Conservation (phyloP, 2,797 vertebrate species). For the Chromis chromis region DNA sequence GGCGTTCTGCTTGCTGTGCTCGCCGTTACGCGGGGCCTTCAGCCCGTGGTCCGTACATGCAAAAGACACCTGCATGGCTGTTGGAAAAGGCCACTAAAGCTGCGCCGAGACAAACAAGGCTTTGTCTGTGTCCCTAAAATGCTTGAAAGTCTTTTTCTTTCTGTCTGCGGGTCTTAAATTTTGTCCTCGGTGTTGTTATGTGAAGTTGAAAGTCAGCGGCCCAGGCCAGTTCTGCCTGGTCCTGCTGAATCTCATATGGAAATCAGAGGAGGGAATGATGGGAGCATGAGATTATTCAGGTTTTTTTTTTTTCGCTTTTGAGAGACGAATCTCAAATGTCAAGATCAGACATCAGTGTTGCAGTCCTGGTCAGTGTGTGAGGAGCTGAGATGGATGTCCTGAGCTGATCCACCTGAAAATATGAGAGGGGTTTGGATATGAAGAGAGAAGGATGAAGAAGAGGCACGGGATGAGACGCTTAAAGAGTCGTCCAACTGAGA, state of each 20-base stretch:
- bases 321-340: conserved; percentile 32
- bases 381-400: conserved; percentile 48
- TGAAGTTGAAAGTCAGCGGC: conserved; percentile 43
- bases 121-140: conserved; percentile 16
- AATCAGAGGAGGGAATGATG: conserved; percentile 23
- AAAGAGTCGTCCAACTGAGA: conserved; percentile 33
- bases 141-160: conserved; percentile 8
- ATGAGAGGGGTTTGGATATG: conserved; percentile 68
- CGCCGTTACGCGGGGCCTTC: conserved; percentile 92
- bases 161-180: background rate
- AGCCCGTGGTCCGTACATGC: conserved; percentile 97
- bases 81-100: conserved; percentile 35
- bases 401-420: conserved; percentile 68
- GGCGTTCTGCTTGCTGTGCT: conserved; percentile 96
- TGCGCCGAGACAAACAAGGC: conserved; percentile 31
- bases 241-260: conserved; percentile 56
- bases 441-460: conserved; percentile 63
- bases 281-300: conserved; percentile 18
- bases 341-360: conserved; percentile 39
- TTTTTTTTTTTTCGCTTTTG: background rate
- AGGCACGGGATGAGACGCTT: conserved; percentile 54
- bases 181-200: conserved; percentile 8
- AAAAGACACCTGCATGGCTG: conserved; percentile 98
- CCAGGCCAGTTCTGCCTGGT: conserved; percentile 28
- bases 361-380: conserved; percentile 44